These are phyloP conservation scores for Rhipidura dahli DNA, from an alignment of 2,113 vertebrate genomes.

Conservation along the genomic window DNA sequence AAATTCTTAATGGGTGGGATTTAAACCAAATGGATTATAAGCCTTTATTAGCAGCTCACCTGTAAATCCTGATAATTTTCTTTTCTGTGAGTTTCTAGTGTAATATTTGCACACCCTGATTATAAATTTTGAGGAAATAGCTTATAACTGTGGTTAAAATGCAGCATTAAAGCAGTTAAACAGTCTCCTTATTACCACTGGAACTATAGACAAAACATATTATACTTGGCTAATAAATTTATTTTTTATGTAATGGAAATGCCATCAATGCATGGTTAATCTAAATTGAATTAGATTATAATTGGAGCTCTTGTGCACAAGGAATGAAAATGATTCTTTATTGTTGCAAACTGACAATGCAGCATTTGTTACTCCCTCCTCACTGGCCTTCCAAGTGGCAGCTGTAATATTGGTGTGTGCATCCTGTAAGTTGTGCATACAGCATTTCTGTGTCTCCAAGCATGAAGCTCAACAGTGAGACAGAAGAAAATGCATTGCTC, in stretches of 20 bases:
- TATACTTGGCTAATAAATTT: conserved; percentile 77
- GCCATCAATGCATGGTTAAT: conserved; percentile 78
- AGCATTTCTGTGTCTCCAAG: neutral
- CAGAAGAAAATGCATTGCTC: neutral
- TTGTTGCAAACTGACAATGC: conserved; percentile 65
- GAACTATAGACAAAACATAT: conserved; percentile 76
- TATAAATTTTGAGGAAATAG: conserved; percentile 52
- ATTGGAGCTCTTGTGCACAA: conserved; percentile 71
- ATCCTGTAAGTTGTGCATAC: neutral
- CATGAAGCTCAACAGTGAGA: neutral
- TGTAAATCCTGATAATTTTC: conserved; percentile 23
- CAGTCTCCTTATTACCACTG: conserved; percentile 70
- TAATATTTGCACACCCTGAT: conserved; percentile 46
- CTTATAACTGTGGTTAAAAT: conserved; percentile 65
- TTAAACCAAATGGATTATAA: conserved; percentile 18
- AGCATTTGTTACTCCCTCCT: conserved; percentile 53
- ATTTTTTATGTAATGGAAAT: conserved; percentile 79
- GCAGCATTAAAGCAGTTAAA: conserved; percentile 67
- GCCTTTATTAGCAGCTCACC: neutral
- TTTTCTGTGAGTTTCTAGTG: neutral
- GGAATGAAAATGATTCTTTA: conserved; percentile 75
- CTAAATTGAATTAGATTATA: conserved; percentile 79
- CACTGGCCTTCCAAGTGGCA: conserved; percentile 36
- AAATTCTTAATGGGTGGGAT: conserved; percentile 12
- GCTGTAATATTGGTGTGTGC: neutral